phyloP scores from a whole-genome alignment of 2,888 invertebrate genomes.

The Pristionchus maxplancki region DNA sequence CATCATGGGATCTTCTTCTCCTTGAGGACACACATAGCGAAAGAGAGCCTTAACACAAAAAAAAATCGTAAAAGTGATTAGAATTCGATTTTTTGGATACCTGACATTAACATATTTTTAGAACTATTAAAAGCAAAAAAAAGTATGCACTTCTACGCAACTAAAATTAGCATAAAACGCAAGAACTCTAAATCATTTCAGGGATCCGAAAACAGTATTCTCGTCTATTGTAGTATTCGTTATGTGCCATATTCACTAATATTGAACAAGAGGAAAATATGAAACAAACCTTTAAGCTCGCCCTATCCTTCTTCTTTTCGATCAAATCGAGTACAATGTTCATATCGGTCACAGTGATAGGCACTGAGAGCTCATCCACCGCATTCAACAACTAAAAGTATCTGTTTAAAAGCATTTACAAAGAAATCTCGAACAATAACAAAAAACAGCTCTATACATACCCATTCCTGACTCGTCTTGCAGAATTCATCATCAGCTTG shows the following conservation, averaged over 20 bases:
- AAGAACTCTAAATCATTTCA: too few species aligned
- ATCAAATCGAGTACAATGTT: background rate
- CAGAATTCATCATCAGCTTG: background rate
- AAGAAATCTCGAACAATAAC: background rate
- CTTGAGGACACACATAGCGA: background rate
- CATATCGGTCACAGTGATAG: background rate
- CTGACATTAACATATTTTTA: too few species aligned
- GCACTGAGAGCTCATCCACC: slow-evolving; percentile 19
- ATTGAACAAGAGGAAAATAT: background rate
- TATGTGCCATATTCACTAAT: too few species aligned
- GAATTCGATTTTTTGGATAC: too few species aligned
- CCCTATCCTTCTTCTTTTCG: slow-evolving; percentile 3
- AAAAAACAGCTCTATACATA: background rate
- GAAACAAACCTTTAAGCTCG: slow-evolving; percentile 11
- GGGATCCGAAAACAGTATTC: too few species aligned
- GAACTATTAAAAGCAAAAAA: too few species aligned
- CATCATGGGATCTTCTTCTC: background rate
- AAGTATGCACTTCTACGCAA: too few species aligned
- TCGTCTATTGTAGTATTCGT: too few species aligned
- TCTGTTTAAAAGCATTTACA: background rate
- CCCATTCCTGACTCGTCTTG: background rate
- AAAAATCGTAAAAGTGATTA: too few species aligned
- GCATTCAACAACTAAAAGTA: background rate
- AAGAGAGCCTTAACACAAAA: background rate
- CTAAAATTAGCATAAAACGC: too few species aligned